phyloP scores from a whole-genome alignment of 2,113 vertebrate genomes.

The Barnardius zonarius region DNA sequence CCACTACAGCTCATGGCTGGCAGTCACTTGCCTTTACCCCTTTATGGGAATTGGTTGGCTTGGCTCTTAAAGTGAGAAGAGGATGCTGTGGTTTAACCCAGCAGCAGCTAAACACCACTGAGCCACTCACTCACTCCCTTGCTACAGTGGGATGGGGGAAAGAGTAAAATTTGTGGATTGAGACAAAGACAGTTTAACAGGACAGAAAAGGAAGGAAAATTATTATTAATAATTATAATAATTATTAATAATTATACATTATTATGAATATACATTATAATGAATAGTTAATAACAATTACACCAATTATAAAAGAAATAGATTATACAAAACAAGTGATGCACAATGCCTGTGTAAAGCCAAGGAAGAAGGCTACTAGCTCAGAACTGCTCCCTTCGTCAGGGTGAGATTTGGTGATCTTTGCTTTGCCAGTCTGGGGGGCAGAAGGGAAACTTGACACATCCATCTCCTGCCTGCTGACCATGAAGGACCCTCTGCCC shows the following conservation, averaged over 20 bases:
- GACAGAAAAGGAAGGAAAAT: not conserved
- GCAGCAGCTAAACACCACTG: not conserved
- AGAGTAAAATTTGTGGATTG: not conserved
- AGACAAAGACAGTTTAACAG: not conserved
- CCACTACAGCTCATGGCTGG: not conserved
- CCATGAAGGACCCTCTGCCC: not conserved
- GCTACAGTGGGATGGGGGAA: not conserved
- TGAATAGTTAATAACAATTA: not conserved
- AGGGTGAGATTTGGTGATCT: rapidly evolving
- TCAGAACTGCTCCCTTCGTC: not conserved
- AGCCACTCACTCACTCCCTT: not conserved
- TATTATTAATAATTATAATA: not conserved
- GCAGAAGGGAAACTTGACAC: not conserved
- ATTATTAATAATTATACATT: not conserved
- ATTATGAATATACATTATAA: not conserved
- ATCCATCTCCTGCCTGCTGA: not conserved
- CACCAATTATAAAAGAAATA: not conserved
- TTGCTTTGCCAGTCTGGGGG: not conserved
- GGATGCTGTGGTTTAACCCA: not conserved
- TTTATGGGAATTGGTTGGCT: not conserved
- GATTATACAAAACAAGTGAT: not conserved
- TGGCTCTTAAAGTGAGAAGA: no score
- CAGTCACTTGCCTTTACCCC: not conserved
- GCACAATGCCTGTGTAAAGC: rapidly evolving
- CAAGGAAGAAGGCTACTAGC: not conserved